Percentiles rank a stretch among this genome's conserved stretches.
Conservation (phyloP, 2,113 vertebrate genomes). For the Coregonus clupeaformis region DNA sequence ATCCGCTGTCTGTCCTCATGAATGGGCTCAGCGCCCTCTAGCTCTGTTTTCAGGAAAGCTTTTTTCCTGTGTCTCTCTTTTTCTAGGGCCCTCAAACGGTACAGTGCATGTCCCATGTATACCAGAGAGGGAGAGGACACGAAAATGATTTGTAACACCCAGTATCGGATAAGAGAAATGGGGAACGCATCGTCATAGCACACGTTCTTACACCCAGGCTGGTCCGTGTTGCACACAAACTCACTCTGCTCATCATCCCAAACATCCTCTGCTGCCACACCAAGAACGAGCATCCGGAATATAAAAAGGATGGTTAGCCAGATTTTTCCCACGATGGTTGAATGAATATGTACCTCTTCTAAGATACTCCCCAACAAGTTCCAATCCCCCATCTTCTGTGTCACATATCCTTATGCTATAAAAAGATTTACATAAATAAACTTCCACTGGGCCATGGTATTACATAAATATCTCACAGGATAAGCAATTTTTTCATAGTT, state of each 20-base stretch:
- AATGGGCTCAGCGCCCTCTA: constrained; percentile 78
- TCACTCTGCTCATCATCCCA: constrained; percentile 94
- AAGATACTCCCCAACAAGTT: constrained; percentile 90
- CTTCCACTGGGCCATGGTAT: not conserved
- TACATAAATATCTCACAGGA: not conserved
- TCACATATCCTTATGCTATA: constrained; percentile 63
- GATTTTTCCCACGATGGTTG: constrained; percentile 93
- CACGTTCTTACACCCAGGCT: constrained; percentile 91
- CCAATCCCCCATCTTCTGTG: constrained; percentile 91
- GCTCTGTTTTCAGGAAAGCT: constrained; percentile 79
- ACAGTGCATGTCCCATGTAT: constrained; percentile 93
- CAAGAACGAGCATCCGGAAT: constrained; percentile 92
- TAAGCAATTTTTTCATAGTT: not conserved
- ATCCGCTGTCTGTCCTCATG: constrained; percentile 79
- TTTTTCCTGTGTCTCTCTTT: constrained; percentile 87
- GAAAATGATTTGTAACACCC: constrained; percentile 94
- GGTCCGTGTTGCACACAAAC: constrained; percentile 93
- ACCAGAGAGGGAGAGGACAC: constrained; percentile 92
- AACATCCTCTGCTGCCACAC: constrained; percentile 92
- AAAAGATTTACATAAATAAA: not conserved
- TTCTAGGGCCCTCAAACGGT: constrained; percentile 84
- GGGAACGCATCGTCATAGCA: constrained; percentile 95
- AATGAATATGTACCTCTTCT: constrained; percentile 94
- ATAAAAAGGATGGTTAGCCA: constrained; percentile 97
- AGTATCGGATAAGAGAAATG: constrained; percentile 93